Percentiles rank a stretch among this genome's conserved stretches.
Conservation (phyloP, 2,113 vertebrate genomes). For the Tinamus guttatus region DNA sequence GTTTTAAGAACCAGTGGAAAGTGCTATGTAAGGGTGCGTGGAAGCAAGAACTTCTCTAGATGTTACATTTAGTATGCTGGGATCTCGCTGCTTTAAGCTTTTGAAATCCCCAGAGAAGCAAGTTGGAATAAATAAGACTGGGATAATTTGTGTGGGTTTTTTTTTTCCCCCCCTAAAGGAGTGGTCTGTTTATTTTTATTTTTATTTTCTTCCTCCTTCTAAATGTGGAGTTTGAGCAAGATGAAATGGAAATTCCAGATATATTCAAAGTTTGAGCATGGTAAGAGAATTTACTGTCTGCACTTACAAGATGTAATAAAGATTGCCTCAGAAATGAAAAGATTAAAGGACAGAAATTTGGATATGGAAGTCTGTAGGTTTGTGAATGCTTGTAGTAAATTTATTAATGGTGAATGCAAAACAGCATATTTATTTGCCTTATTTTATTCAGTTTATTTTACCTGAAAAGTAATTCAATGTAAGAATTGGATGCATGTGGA, state of each 20-base stretch:
- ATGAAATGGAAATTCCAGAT: background rate
- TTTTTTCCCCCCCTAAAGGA: background rate
- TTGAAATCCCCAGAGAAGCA: background rate
- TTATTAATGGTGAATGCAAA: background rate
- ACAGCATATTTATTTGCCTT: background rate
- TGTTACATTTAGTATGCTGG: background rate
- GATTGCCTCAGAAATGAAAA: background rate
- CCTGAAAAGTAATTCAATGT: background rate
- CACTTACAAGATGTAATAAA: background rate
- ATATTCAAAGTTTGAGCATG: background rate
- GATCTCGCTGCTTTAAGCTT: background rate
- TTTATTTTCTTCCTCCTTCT: background rate
- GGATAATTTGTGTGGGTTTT: background rate
- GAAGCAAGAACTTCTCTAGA: background rate
- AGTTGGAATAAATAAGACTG: background rate
- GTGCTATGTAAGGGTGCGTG: constrained; percentile 46
- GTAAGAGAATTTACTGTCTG: background rate
- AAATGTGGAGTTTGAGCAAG: background rate
- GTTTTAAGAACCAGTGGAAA: constrained; percentile 45
- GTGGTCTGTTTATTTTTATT: background rate
- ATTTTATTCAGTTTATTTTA: background rate
- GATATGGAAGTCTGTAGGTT: background rate
- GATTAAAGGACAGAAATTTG: background rate
- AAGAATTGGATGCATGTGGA: background rate
- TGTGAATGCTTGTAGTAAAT: background rate